A percentile compares a stretch with the other conserved stretches of the same genome.
Conservation (phyloP, 2,797 vertebrate species). For the Lepidocolaptes lacrymiger region DNA sequence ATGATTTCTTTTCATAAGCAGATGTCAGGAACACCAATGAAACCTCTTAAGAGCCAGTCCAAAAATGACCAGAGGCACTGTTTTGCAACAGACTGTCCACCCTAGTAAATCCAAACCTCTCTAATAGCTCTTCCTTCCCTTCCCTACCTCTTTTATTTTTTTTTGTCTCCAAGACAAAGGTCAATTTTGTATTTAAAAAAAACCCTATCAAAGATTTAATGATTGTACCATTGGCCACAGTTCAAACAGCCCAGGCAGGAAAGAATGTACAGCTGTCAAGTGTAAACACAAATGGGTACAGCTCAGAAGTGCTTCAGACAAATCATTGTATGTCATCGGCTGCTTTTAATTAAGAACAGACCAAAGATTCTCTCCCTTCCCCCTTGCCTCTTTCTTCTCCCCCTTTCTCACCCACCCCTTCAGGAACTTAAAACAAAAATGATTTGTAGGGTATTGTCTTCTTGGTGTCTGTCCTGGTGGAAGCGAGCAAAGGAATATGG, state of each 20-base stretch:
- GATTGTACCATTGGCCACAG: conserved; percentile 64
- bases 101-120: conserved; percentile 37
- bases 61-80: conserved; percentile 39
- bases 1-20: background rate
- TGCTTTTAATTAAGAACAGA: conserved; percentile 74
- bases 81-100: background rate
- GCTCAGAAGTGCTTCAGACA: conserved; percentile 73
- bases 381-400: background rate
- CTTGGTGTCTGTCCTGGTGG: conserved; percentile 27
- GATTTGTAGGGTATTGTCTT: conserved; percentile 62
- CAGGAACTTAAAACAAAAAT: conserved; percentile 46
- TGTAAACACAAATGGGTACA: conserved; percentile 48
- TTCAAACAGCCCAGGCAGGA: conserved; percentile 71
- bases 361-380: conserved; percentile 33
- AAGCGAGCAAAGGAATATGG: conserved; percentile 39
- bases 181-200: conserved; percentile 19
- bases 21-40: conserved; percentile 14
- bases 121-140: background rate
- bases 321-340: conserved; percentile 56
- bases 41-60: background rate
- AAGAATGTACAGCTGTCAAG: conserved; percentile 76
- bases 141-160: background rate
- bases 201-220: conserved; percentile 56
- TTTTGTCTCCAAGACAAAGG: conserved; percentile 16
- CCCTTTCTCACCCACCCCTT: background rate